Conservation (phyloP, 2,797 vertebrate species). For the Arnoldichthys spilopterus region DNA sequence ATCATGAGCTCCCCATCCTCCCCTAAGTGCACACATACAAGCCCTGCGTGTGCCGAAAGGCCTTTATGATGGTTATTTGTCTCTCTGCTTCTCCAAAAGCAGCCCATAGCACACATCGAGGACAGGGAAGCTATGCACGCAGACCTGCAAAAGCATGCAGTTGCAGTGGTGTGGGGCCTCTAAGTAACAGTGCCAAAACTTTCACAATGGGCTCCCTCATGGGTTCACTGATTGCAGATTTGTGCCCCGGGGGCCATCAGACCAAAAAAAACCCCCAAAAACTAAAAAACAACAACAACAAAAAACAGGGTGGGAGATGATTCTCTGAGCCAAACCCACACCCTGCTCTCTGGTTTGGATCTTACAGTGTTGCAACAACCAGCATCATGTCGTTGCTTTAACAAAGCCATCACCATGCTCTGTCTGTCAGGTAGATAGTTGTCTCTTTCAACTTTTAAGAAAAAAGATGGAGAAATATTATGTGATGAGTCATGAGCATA, state of each 20-base stretch:
- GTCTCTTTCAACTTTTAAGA: conserved; percentile 20
- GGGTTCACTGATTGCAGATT: conserved; percentile 51
- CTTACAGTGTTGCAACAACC: conserved; percentile 55
- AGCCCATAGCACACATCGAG: neutral
- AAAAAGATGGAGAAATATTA: conserved; percentile 26
- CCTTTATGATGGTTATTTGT: conserved; percentile 36
- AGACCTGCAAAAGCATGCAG: conserved; percentile 1
- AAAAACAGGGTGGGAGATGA: conserved; percentile 25
- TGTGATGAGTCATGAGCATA: conserved; percentile 32
- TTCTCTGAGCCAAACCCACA: conserved; percentile 38
- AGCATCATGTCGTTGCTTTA: conserved; percentile 44
- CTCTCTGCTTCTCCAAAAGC: neutral
- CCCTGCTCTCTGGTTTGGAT: conserved; percentile 48
- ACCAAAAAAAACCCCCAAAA: neutral
- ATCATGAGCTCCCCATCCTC: conserved; percentile 17
- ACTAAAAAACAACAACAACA: neutral
- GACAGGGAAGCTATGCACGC: conserved; percentile 5
- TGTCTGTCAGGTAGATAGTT: conserved; percentile 33
- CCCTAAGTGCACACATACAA: neutral
- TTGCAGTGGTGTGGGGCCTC: conserved; percentile 34
- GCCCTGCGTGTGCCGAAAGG: conserved; percentile 9
- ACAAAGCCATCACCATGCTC: conserved; percentile 24
- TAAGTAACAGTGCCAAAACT: conserved; percentile 42
- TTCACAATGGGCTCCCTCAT: conserved; percentile 58
- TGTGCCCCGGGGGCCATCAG: conserved; percentile 37